These are phyloP conservation scores for Microplitis manilae DNA, from an alignment of 2,888 invertebrate species.

Conservation along the genomic window DNA sequence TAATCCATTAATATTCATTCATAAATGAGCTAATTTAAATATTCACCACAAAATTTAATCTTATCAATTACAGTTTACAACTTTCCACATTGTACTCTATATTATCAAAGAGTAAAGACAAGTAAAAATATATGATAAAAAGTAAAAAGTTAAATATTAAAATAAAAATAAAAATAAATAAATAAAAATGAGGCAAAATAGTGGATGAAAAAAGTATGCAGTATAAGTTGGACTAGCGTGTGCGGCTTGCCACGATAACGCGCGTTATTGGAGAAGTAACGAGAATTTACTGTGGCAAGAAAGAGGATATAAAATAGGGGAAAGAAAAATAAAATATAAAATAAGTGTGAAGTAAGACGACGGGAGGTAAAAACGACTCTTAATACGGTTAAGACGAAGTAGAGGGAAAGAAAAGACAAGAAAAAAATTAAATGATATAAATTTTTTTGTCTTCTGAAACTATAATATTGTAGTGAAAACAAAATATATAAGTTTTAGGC, in stretches of 20 bases:
- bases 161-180: background rate
- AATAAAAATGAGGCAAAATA: slow-evolving; percentile 10
- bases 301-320: slow-evolving; percentile 7
- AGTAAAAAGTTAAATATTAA: background rate
- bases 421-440: background rate
- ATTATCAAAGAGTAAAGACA: background rate
- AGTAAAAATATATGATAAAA: background rate
- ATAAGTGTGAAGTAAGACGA: slow-evolving; percentile 19
- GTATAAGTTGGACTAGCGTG: slow-evolving; percentile 11
- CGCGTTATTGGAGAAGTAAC: slow-evolving; percentile 45
- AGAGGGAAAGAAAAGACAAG: slow-evolving; percentile 2
- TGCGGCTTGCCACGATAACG: slow-evolving; percentile 37
- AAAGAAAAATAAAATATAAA: slow-evolving; percentile 17
- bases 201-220: slow-evolving; percentile 16
- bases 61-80: background rate
- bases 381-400: slow-evolving; percentile 28
- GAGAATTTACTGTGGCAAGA: slow-evolving; percentile 44
- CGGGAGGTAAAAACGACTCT: slow-evolving; percentile 27
- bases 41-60: background rate
- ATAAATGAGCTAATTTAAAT: background rate
- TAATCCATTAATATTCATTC: background rate
- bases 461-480: background rate
- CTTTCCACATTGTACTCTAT: background rate
- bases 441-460: background rate
- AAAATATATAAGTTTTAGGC: background rate